Conservation (phyloP, 2,113 vertebrate genomes). For the Chloropsis cyanopogon region DNA sequence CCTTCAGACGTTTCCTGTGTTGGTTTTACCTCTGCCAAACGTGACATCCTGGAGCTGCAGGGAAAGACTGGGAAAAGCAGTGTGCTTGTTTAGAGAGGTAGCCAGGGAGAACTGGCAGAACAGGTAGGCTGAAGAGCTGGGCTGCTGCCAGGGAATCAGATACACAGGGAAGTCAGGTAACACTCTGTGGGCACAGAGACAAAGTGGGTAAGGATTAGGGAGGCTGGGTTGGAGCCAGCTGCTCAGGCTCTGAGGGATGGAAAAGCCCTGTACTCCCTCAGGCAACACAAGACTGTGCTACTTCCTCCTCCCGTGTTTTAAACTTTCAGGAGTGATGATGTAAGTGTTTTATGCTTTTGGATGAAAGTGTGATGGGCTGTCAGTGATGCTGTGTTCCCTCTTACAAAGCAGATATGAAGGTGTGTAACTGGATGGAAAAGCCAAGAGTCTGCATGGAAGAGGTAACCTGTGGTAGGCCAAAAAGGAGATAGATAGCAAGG, state of each 20-base stretch:
- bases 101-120: background rate
- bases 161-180: background rate
- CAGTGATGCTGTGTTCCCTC: background rate
- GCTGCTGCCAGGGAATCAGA: background rate
- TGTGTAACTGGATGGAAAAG: background rate
- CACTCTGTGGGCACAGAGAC: background rate
- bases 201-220: background rate
- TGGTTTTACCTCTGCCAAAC: background rate
- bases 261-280: background rate
- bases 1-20: background rate
- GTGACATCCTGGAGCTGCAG: background rate
- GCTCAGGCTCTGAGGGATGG: background rate
- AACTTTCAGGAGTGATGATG: background rate
- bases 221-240: background rate
- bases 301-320: background rate
- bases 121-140: background rate
- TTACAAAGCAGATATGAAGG: background rate
- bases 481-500: background rate
- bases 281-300: background rate
- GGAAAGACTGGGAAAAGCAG: background rate
- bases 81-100: background rate
- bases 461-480: background rate
- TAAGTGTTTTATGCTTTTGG: background rate
- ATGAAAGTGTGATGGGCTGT: background rate
- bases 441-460: background rate